Base-by-base conservation (phyloP, 2,113 vertebrate species). In the Callochromis pleurospilus region DNA sequence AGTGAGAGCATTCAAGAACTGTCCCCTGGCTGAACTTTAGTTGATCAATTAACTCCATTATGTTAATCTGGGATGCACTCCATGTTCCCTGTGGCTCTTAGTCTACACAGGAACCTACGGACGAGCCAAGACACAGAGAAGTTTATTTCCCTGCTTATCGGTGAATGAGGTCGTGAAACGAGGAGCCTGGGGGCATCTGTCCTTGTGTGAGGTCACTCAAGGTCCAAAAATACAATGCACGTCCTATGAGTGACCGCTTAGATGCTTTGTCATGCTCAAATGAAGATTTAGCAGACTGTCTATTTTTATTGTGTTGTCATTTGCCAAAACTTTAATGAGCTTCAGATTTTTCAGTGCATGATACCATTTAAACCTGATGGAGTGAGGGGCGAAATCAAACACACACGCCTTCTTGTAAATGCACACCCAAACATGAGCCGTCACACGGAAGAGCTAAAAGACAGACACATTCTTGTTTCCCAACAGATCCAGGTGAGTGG, bases 11-110 rank as follows among this genome's bases (percentile, higher is more conserved):
- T 89, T 90, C 83, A 88, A 83, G 70, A 73, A 65, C 81, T 91
- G 91, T 90, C 89, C 91, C 75, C 89, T 26, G 7, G 84, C 83
- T 91, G 91, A 93, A 93, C 91, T 90, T 90, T 70, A 91, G 81
- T 91, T 88, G 73, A 94, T 93, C 94, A 93, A 93, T 95, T 95
- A 92, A 92, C 88, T 92, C 92, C 89, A 93, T 94, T 94, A 93
- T 94, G 92, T 93, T 93, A 89, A 92, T 94, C 92, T 94, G 88
- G 94, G 92, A 93, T 92, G 90, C 84, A 91, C 89, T 93, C 92
- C 92, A 94, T 94, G 92, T 94, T 94, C 93, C 84, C 89, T 85
- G 88, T 90, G 62, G 92, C 89, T 93, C 88, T 84, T 86, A 89
- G 88, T 92, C 82, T 83, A 93, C 83, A 60, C 88, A 91, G 83